Conservation (phyloP, 1,140 invertebrate genomes). For the Pinna nobilis region DNA sequence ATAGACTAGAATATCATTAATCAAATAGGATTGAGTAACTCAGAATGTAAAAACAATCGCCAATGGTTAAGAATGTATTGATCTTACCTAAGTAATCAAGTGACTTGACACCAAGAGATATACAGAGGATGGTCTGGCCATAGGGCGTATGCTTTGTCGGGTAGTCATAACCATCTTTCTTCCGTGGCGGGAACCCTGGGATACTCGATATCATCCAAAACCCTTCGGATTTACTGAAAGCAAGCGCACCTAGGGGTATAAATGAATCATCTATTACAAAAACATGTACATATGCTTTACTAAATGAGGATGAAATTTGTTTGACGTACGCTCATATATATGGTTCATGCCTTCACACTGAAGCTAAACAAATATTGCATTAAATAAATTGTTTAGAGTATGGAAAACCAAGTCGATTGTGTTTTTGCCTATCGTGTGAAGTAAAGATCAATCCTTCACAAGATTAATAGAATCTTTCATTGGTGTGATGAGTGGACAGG, state of each 20-base stretch:
- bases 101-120: background rate
- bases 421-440: too few relatives aligned
- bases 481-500: too few relatives aligned
- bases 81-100: constrained; percentile 23
- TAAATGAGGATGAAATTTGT: too few relatives aligned
- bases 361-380: too few relatives aligned
- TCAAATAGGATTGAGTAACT: too few relatives aligned
- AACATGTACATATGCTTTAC: background rate
- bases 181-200: constrained; percentile 84
- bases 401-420: too few relatives aligned
- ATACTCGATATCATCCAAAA: constrained; percentile 96
- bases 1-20: too few relatives aligned
- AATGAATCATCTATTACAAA: background rate
- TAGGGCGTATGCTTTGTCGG: constrained; percentile 50
- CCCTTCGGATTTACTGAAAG: constrained; percentile 82
- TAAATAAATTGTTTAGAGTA: too few relatives aligned
- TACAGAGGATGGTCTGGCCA: constrained; percentile 91
- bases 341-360: constrained; percentile 4
- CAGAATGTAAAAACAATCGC: too few relatives aligned
- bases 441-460: too few relatives aligned
- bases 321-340: background rate
- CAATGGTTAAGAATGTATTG: too few relatives aligned
- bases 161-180: constrained; percentile 79
- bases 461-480: too few relatives aligned
- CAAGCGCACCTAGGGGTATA: constrained; percentile 79